Evolutionary conservation across 2,797 vertebrate genomes (phyloP).

Genomic region (Lepilemur ruficaudatus): DNA sequence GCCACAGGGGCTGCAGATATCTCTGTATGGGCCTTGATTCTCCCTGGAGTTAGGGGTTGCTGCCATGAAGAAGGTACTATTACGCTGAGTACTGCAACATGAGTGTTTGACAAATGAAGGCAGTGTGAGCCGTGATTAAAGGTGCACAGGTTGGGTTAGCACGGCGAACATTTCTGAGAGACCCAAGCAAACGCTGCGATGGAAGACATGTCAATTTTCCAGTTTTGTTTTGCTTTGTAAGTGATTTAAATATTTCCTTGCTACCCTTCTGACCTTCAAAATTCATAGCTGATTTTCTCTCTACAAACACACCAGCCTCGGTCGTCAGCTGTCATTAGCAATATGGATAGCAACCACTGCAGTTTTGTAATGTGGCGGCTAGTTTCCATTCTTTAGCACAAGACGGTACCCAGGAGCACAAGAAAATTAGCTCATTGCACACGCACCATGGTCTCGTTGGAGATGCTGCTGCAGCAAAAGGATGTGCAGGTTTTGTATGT

Average conservation of each 20-base stretch:
- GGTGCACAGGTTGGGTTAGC: neutral
- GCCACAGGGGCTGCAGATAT: neutral
- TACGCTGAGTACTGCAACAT: neutral
- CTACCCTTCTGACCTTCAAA: neutral
- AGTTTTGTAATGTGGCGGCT: neutral
- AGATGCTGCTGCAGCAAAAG: rapidly evolving
- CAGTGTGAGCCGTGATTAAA: neutral
- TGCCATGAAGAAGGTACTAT: neutral
- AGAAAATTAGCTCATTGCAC: neutral
- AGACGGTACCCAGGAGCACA: neutral
- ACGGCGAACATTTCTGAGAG: neutral
- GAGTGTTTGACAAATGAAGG: neutral
- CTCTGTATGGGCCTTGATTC: neutral
- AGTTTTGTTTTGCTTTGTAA: neutral
- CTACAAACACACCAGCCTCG: neutral
- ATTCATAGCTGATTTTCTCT: neutral
- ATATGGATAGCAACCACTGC: rapidly evolving
- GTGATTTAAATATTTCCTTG: neutral
- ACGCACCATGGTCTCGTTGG: rapidly evolving
- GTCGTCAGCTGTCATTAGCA: neutral
- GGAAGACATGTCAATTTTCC: neutral
- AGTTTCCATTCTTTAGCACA: neutral
- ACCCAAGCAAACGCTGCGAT: neutral
- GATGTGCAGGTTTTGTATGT: neutral
- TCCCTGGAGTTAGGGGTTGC: neutral